Conservation (phyloP, 1,140 invertebrate genomes). For the Drosophila bifasciata region DNA sequence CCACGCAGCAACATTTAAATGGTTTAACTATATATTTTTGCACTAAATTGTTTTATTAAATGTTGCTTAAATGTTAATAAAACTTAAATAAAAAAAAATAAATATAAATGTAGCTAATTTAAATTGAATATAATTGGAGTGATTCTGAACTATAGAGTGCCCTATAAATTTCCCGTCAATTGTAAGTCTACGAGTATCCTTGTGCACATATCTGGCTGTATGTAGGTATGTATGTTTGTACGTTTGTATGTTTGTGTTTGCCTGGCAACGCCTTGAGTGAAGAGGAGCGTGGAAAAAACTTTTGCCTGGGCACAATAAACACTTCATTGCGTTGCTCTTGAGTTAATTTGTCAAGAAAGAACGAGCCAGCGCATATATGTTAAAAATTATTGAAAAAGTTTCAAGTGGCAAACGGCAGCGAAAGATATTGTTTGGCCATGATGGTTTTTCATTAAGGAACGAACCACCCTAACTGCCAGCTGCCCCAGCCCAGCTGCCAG, state of each 20-base stretch:
- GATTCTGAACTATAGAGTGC: too few relatives aligned
- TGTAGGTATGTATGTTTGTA: background rate
- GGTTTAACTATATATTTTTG: too few relatives aligned
- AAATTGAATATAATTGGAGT: too few relatives aligned
- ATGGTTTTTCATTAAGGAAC: slow-evolving; percentile 67
- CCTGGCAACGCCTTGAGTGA: slow-evolving; percentile 29
- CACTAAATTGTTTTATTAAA: too few relatives aligned
- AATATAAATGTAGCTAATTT: too few relatives aligned
- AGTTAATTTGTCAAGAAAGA: slow-evolving; percentile 78
- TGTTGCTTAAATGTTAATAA: too few relatives aligned
- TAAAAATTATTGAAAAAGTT: slow-evolving; percentile 77
- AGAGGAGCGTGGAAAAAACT: slow-evolving; percentile 37
- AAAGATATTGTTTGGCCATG: slow-evolving; percentile 36
- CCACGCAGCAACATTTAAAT: background rate
- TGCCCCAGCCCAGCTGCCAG: background rate
- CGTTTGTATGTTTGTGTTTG: background rate
- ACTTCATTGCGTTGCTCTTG: slow-evolving; percentile 77
- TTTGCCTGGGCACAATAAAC: slow-evolving; percentile 68
- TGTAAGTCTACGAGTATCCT: background rate
- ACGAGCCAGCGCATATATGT: slow-evolving; percentile 39
- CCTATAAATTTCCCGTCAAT: too few relatives aligned
- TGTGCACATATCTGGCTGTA: background rate
- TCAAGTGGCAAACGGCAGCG: slow-evolving; percentile 43
- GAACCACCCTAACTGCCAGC: background rate
- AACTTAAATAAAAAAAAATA: too few relatives aligned